Evolutionary conservation across 2,888 invertebrate species (phyloP).

Genomic region (Tyria jacobaeae): DNA sequence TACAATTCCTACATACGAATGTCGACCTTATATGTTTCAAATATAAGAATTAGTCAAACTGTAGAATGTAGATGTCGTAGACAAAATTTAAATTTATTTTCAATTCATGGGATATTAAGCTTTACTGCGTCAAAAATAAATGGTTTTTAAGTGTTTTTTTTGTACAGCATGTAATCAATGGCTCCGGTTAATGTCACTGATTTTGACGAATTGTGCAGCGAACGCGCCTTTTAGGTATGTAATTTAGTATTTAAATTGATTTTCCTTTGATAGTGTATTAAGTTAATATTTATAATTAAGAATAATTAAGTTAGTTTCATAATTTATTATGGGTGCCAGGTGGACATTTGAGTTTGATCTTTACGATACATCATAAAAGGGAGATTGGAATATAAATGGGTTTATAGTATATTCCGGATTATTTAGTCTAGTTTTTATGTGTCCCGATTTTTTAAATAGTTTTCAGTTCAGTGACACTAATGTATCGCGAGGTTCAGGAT

Average conservation of each 20-base stretch:
- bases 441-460: conserved; percentile 12
- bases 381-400: conserved; percentile 17
- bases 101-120: conserved; percentile 39
- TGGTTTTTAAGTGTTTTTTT: conserved; percentile 14
- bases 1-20: conserved; percentile 27
- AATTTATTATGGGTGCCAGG: conserved; percentile 20
- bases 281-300: conserved; percentile 24
- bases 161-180: conserved; percentile 31
- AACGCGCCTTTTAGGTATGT: conserved; percentile 23
- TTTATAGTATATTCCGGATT: conserved; percentile 14
- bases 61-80: conserved; percentile 25
- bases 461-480: conserved; percentile 7
- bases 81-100: conserved; percentile 39
- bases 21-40: conserved; percentile 25
- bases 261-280: conserved; percentile 33
- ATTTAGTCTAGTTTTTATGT: conserved; percentile 10
- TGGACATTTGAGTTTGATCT: conserved; percentile 17
- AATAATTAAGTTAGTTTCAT: conserved; percentile 26
- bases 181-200: conserved; percentile 43
- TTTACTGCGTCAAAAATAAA: conserved; percentile 21
- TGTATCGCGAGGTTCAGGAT: neutral
- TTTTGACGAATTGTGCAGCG: conserved; percentile 48
- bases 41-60: conserved; percentile 20
- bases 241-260: conserved; percentile 47
- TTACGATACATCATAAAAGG: conserved; percentile 23